phyloP scores from a whole-genome alignment of 1,140 invertebrate species.

The Lordiphosa stackelbergi region DNA sequence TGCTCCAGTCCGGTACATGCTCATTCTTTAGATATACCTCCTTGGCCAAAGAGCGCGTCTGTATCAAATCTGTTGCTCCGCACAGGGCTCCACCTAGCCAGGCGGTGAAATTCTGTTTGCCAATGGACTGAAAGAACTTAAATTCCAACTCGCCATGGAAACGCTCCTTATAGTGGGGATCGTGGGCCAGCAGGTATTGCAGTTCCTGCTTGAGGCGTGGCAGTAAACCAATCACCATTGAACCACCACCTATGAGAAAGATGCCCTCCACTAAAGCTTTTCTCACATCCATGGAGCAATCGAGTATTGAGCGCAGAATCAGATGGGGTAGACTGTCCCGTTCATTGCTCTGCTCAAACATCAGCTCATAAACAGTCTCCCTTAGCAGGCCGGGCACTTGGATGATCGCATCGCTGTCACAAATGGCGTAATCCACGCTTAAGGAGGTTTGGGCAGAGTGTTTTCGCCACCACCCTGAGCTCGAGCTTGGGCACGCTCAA shows the following conservation, averaged over 20 bases:
- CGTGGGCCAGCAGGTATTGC: conserved; percentile 80
- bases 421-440: conserved; percentile 84
- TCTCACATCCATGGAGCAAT: conserved; percentile 88
- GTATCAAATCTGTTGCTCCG: conserved; percentile 88
- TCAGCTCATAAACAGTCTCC: conserved; percentile 87
- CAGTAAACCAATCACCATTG: conserved; percentile 88
- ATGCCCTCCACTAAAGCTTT: conserved; percentile 87
- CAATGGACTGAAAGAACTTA: conserved; percentile 86
- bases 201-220: conserved; percentile 86
- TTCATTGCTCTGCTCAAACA: conserved; percentile 92
- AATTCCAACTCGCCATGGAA: conserved; percentile 79
- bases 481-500: conserved; percentile 83
- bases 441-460: conserved; percentile 78
- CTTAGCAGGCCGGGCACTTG: conserved; percentile 84
- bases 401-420: conserved; percentile 80
- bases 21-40: conserved; percentile 85
- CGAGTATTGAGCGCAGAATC: conserved; percentile 87
- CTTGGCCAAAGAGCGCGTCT: conserved; percentile 84
- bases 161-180: conserved; percentile 81
- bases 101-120: conserved; percentile 89
- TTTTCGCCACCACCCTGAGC: conserved; percentile 73
- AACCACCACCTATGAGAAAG: conserved; percentile 89
- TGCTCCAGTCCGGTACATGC: conserved; percentile 89
- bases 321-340: conserved; percentile 90
- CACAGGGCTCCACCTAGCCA: conserved; percentile 93